phyloP scores from a whole-genome alignment of 37 sponge, comb jelly and placozoan species.

The Spongia lamella region DNA sequence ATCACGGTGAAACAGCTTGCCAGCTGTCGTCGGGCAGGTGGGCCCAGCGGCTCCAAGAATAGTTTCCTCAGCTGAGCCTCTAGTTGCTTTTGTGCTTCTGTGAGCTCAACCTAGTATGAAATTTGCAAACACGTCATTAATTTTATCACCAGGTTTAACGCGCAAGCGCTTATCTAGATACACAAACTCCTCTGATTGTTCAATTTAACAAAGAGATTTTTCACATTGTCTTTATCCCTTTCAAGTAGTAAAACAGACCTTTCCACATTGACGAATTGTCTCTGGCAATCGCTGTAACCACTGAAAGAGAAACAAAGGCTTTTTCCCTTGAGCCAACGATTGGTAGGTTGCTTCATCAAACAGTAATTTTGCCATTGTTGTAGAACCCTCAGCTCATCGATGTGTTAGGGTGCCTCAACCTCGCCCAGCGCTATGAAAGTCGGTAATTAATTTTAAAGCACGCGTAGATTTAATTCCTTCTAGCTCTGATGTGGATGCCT shows the following conservation, averaged over 20 bases:
- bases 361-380: constrained; percentile 13
- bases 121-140: background rate
- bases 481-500: no score
- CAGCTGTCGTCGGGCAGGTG: constrained; percentile 56
- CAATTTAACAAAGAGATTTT: no score
- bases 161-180: no score
- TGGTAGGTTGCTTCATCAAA: constrained; percentile 38
- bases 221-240: no score
- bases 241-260: constrained; percentile 22
- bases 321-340: constrained; percentile 36
- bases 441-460: no score
- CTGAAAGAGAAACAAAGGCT: constrained; percentile 38
- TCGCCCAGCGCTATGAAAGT: no score
- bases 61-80: constrained; percentile 52
- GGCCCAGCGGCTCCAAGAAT: constrained; percentile 51
- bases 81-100: constrained; percentile 38
- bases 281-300: constrained; percentile 65
- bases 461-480: no score
- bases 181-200: no score
- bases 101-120: constrained; percentile 48
- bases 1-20: constrained; percentile 69
- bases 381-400: no score
- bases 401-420: no score
- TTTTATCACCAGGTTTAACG: background rate
- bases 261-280: constrained; percentile 27